Evolutionary conservation across 1,140 invertebrate species (phyloP), one percentile per base, ranked within the genome.

Genomic region (Ceratina calcarata): DNA sequence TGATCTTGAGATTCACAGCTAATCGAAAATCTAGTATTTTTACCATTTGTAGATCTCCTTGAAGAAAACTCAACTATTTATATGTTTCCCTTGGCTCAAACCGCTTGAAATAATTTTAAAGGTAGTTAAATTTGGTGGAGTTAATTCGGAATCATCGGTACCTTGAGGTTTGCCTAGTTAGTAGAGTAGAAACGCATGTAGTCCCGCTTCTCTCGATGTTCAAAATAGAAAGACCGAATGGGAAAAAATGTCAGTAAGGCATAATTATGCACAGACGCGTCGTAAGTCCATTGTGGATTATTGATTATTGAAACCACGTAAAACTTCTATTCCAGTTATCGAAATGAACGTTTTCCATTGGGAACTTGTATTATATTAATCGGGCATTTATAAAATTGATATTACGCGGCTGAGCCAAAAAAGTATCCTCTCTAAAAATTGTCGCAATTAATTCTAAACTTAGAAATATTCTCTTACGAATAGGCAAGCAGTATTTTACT

Each of bases 321-420:
- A 67, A 53, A 53, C 24, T 49, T 68, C 45, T 24, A 67, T 67
- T 67, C 49, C 4, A 24, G 49, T 67, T 49, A 49, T 15, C 65
- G 45, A 51, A 51, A 67, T 20, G 20, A 68, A 10, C 32, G 16
- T 68, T 53, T 20, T 8, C 16, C 15, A 20, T 1, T 13, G 45
- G 22, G 27, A 37, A 37, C 66, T 68, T 53, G 66, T 51, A 68
- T 68, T 67, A 49, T 67, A 67, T 49, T 15, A 13, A 51, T 22
- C n/a, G 18, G 32, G 45, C 15, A 67, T 53, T 7, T 22, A 22
- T 68, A 51, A 53, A 51, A 67, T 24, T 20, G 7, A 0, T n/a
- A 22, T 67, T 24, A 12, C 13, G 15, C 45, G 1, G 1, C 15
- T 45, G 18, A 65, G 4, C 18, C 45, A 22, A 18, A 67, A 22